Evolutionary conservation across 2,888 invertebrate species (phyloP), one percentile per base, ranked within the genome.

Genomic region (Rhagonycha lutea): DNA sequence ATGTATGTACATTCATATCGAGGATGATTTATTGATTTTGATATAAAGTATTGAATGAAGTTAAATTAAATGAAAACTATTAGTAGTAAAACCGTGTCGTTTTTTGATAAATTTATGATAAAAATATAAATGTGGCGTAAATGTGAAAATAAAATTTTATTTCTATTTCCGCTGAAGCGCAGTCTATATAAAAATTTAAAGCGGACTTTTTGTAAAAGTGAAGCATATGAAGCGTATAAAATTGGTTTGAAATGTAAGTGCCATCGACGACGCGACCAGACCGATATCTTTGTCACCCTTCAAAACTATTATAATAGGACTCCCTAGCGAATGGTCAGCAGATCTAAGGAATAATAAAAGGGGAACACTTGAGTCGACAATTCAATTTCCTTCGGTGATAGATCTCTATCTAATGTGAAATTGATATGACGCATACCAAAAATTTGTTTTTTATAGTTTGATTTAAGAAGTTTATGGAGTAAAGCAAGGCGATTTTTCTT

Each of bases 351-450:
- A 86, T 86, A 86, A 86, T 85, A 87, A 86, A 84, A 84, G 83
- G 79, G 83, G 83, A 84, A 83, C 82, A 82, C 83, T 83, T 83
- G 82, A 83, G 80, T 83, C 86, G 85, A 86, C 86, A 87, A 87
- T 87, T 87, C 86, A 87, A 87, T 87, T 87, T 85, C 84, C 85
- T 85, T 84, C 83, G 81, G 83, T 86, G 86, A 87, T 87, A 86
- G 86, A 87, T 87, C 85, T 85, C 80, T 83, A 81, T 83, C 83
- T 86, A 86, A 87, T 86, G 85, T 83, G 86, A 87, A 86, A 86
- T 87, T 87, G 87, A 87, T 87, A 87, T 86, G 86, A 85, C 84
- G 84, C 84, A 81, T 81, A 80, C 83, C 80, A 82, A 85, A 85
- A 84, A 81, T 79, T 81, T 79, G 79, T 81, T 82, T 82, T 83